phyloP scores from a whole-genome alignment of 1,140 invertebrate species.

The Drosophila arizonae region DNA sequence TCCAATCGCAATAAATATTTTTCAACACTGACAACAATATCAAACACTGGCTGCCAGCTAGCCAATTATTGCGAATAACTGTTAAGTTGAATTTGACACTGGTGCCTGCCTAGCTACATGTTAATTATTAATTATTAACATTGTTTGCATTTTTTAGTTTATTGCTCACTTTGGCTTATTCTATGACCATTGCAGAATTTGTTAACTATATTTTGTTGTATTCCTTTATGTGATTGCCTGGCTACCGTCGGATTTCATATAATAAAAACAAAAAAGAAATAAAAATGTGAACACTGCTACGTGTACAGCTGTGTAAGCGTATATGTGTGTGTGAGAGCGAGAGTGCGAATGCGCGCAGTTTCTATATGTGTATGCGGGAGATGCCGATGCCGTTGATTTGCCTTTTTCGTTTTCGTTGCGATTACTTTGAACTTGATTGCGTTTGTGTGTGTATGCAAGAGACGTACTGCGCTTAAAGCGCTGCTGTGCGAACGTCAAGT shows the following conservation, averaged over 20 bases:
- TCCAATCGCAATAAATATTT: constrained; percentile 45
- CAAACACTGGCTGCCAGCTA: constrained; percentile 38
- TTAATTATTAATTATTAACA: constrained; percentile 53
- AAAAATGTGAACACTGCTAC: constrained; percentile 59
- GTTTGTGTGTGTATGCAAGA: constrained; percentile 36
- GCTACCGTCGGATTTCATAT: constrained; percentile 30
- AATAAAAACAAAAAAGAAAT: constrained; percentile 52
- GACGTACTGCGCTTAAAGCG: constrained; percentile 37
- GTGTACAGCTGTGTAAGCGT: constrained; percentile 66
- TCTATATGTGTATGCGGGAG: constrained; percentile 31
- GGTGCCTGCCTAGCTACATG: constrained; percentile 13
- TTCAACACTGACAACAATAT: constrained; percentile 39
- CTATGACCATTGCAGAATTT: constrained; percentile 65
- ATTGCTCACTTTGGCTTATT: constrained; percentile 22
- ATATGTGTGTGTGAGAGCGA: constrained; percentile 43
- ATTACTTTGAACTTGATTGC: constrained; percentile 76
- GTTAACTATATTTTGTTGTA: constrained; percentile 16
- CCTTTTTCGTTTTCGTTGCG: constrained; percentile 41
- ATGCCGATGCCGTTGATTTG: constrained; percentile 40
- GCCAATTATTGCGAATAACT: constrained; percentile 38
- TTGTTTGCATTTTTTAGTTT: constrained; percentile 24
- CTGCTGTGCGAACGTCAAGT: constrained; percentile 20
- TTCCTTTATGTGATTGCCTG: constrained; percentile 26
- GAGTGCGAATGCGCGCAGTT: constrained; percentile 55
- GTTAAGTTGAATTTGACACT: constrained; percentile 14